Base-by-base conservation (phyloP, 2,113 vertebrate genomes). In the Tricholaema leucomelas region DNA sequence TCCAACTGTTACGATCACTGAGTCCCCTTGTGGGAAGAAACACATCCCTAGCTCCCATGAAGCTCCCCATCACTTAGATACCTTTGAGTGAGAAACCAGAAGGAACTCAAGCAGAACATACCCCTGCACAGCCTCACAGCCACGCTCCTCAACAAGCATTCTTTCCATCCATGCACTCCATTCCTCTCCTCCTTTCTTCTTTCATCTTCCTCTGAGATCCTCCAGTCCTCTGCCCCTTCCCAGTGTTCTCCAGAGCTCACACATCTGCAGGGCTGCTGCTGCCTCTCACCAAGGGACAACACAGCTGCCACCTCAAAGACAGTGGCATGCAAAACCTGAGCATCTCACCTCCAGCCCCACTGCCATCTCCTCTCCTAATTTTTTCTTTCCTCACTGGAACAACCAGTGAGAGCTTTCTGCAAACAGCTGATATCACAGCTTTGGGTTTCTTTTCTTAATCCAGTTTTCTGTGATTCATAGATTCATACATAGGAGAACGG, bases 401-500 rank as follows among this genome's bases (percentile, higher is more conserved):
- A 9, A 66, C 21, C 46, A 20, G 30, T 70, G 46, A 30, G 10
- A 88, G 61, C 15, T 38, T 85, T 21, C 28, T 48, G n/a, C 30
- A 50, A 40, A 31, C 23, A 66, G 52, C 13, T 67, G 52, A 56
- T 74, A 56, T 15, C 24, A 35, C 24, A 35, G 21, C 36, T 81
- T 55, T 10, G 44, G 13, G 36, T 13, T 71, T 44, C 23, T 81
- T 55, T 92, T 31, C 5, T 10, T 75, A 60, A 60, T 35, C 27
- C 36, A 36, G 25, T 23, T 11, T 66, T 40, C 46, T 28, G 0
- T 3, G 8, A 3, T 0, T 21, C 40, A n/a, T 0, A 0, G 63
- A 30, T 20, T 56, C 23, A 50, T 24, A 50, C 48, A 25, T 25
- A 25, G 48, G 25, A 13, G 48, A 50, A 25, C 14, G 48, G 23